A percentile compares a stretch with the other conserved stretches of the same genome.
Evolutionary conservation across 2,113 vertebrate species (phyloP).

Genomic region (Hassar affinis): DNA sequence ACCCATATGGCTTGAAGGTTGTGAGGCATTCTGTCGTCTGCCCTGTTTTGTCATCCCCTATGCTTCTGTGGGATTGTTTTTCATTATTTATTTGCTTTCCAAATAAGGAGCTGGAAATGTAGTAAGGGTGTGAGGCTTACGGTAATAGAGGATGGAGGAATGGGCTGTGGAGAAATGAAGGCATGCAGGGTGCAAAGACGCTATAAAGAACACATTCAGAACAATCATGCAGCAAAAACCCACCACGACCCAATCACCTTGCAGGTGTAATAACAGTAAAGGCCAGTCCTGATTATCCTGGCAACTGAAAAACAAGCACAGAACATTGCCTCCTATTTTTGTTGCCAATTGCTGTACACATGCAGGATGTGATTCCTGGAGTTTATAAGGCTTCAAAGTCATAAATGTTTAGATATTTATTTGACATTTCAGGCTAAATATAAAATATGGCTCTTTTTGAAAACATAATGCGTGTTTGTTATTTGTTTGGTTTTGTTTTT

Average conservation of each 20-base stretch:
- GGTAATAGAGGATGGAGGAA: conserved; percentile 16
- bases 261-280: conserved; percentile 8
- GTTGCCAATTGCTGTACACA: neutral
- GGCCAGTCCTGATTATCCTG: neutral
- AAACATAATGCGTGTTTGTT: neutral
- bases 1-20: conserved; percentile 9
- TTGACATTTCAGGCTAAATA: neutral
- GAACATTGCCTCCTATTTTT: neutral
- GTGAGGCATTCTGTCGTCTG: conserved; percentile 6
- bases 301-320: conserved; percentile 1
- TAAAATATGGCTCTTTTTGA: conserved; percentile 13
- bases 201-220: neutral
- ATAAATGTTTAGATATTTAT: conserved; percentile 12
- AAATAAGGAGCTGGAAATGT: conserved; percentile 31
- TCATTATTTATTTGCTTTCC: conserved; percentile 41
- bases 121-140: conserved; percentile 19
- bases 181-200: conserved; percentile 1
- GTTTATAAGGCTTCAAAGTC: conserved; percentile 14
- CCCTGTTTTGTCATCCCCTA: conserved; percentile 36
- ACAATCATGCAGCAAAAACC: neutral
- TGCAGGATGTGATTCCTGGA: conserved; percentile 1
- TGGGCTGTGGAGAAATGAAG: neutral
- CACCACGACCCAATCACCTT: neutral
- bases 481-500: conserved; percentile 54
- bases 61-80: conserved; percentile 35